Percentiles rank a stretch among this genome's conserved stretches.
Evolutionary conservation across 2,113 vertebrate species (phyloP).

Genomic region (Clinocottus analis): DNA sequence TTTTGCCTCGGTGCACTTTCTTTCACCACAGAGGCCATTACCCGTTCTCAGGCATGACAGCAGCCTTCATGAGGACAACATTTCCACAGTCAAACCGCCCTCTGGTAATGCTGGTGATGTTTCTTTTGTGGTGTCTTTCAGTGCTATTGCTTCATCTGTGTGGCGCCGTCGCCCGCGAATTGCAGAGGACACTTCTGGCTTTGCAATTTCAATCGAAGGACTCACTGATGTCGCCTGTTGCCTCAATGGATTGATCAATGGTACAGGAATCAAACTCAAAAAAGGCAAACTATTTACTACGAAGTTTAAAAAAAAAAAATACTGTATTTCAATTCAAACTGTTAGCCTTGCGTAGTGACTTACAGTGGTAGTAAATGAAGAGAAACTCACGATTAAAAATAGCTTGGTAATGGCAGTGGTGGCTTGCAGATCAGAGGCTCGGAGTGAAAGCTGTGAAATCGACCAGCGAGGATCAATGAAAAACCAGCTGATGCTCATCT

Average conservation of each 20-base stretch:
- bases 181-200: not conserved
- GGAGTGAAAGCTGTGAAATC: constrained; percentile 36
- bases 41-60: constrained; percentile 1
- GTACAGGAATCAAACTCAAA: not conserved
- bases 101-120: constrained; percentile 7
- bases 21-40: constrained; percentile 28
- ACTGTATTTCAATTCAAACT: not conserved
- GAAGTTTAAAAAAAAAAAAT: not conserved
- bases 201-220: not conserved
- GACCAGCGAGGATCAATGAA: constrained; percentile 43
- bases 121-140: not conserved
- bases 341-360: not conserved
- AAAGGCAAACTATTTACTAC: not conserved
- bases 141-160: not conserved
- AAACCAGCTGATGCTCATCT: constrained; percentile 45
- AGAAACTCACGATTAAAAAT: constrained; percentile 24
- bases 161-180: not conserved
- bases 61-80: constrained; percentile 4
- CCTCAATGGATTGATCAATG: not conserved
- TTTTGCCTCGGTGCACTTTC: constrained; percentile 20
- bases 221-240: not conserved
- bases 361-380: not conserved
- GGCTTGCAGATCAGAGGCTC: constrained; percentile 29
- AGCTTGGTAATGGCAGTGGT: not conserved
- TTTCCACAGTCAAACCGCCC: constrained; percentile 17